phyloP scores from a whole-genome alignment of 1,140 invertebrate genomes.

The Parasteatoda tepidariorum region DNA sequence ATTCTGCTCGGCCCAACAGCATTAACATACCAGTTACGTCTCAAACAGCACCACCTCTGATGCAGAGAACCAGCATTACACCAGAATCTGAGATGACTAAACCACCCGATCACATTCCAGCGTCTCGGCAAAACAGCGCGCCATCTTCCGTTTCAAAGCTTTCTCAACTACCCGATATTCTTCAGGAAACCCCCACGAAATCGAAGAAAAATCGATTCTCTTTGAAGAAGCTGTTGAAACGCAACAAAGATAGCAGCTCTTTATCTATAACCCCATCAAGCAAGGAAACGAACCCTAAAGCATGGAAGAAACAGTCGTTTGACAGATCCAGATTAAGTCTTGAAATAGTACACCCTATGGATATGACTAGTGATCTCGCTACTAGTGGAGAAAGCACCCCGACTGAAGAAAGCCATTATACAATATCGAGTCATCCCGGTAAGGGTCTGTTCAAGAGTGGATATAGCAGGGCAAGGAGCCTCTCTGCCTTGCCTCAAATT shows the following conservation, averaged over 20 bases:
- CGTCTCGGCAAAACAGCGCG: background rate
- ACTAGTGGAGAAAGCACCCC: slow-evolving; percentile 14
- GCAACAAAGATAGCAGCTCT: slow-evolving; percentile 73
- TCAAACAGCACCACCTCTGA: background rate
- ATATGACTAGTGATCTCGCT: slow-evolving; percentile 70
- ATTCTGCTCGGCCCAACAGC: slow-evolving; percentile 42
- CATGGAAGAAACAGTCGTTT: slow-evolving; percentile 57
- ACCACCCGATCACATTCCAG: background rate
- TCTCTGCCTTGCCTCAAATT: slow-evolving; percentile 45
- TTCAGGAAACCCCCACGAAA: slow-evolving; percentile 64
- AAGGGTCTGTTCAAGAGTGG: background rate
- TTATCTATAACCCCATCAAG: background rate
- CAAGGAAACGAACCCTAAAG: slow-evolving; percentile 45
- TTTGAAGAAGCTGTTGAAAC: slow-evolving; percentile 83
- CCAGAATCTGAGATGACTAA: too few species aligned
- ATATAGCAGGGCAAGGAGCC: slow-evolving; percentile 1
- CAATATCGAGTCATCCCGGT: slow-evolving; percentile 23
- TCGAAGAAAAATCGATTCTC: slow-evolving; percentile 78
- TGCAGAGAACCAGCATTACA: background rate
- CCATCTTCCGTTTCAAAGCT: slow-evolving; percentile 16
- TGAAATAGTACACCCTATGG: slow-evolving; percentile 88
- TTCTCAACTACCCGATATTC: slow-evolving; percentile 16
- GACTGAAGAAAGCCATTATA: slow-evolving; percentile 14
- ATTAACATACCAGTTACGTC: slow-evolving; percentile 38
- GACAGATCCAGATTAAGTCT: slow-evolving; percentile 66